Evolutionary conservation across 2,888 invertebrate species (phyloP), one percentile per base, ranked within the genome.

Genomic region (Lasioglossum marginatum): DNA sequence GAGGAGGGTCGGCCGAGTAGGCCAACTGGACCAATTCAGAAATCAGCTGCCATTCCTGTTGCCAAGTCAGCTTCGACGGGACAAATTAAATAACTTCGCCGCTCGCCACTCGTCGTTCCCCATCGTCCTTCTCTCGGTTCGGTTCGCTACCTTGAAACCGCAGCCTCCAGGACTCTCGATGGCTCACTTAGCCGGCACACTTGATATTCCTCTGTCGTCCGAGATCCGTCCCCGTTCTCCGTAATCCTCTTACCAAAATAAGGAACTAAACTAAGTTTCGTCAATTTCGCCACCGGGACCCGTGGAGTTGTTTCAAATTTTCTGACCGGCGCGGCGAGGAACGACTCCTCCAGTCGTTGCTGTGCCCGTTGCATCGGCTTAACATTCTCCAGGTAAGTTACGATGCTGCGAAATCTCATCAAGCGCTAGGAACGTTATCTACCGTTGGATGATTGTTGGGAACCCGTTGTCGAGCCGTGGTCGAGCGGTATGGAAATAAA

Each of bases 41-140:
- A 91, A 90, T 89, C 91, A 90, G 87, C 86, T 86, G 89, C 90
- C 91, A 89, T 91, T 88, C 86, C 87, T 83, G 87, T 89, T 92
- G 92, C 92, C 92, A 92, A 93, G 91, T 92, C 93, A 91, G 91
- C 90, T 87, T 89, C 87, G 74, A 77, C 80, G 87, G 77, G 91
- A 91, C 40, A 93, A 93, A 93, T 93, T 91, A 93, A 93, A 93
- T 93, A 93, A 93, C 92, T 90, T 90, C 87, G 76, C 81, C 40
- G 74, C 83, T 48, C 77, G 77, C 74, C 40, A 70, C 83, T 48
- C 77, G 77, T 70, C 75, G 72, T 57, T 74, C 77, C 60, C 79
- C 81, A 52, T 60, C 79, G 78, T 63, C 72, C 74, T 52, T 71
- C 79, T 68, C 68, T 31, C 31, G 37, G 43, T 48, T 71, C 71